Evolutionary conservation across 2,113 vertebrate genomes (phyloP), one percentile per base, ranked within the genome.

Genomic region (Anguilla rostrata): DNA sequence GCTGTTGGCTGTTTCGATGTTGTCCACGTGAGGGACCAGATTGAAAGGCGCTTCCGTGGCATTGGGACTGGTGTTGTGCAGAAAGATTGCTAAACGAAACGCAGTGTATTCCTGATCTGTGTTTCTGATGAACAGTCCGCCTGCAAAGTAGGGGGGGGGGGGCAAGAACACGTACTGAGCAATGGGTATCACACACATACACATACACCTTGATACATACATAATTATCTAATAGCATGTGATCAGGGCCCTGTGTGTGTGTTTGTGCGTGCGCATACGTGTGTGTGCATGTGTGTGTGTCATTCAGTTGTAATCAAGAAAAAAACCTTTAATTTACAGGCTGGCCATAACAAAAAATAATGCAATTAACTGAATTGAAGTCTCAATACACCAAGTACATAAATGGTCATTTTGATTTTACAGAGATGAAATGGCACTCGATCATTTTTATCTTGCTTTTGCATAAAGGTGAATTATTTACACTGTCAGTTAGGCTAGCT

Each of bases 61-160:
- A 89, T 99, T 99, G 81, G 98, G 98, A 93, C 98, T 99, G 94
- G 98, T 99, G 94, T 99, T 99, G 95, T 99, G 98, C 90, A 99
- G 97, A 95, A 99, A 99, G 94, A 99, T 99, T 87, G 98, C 98
- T 94, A 99, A 95, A 89, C 98, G 97, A 91, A 99, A 99, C 87
- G 98, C 98, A 86, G 98, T 99, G 92, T 99, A 99, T 94, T 99
- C 98, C 97, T 99, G 98, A 96, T 99, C 98, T 90, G 98, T 99
- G 96, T 99, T 99, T 96, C 98, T 96, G 96, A 99, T 99, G 96
- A 99, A 99, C 94, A 99, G 95, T 90, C 98, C 98, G 94, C 98
- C 98, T 99, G 93, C 80, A 86, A 22, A 6, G 85, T 41, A 57
- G 39, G 34, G 49, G 29, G 39, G 57, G 53, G 56, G 75, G 87